Evolutionary conservation across 2,888 invertebrate genomes (phyloP).

Genomic region (Malthinus seriepunctatus): DNA sequence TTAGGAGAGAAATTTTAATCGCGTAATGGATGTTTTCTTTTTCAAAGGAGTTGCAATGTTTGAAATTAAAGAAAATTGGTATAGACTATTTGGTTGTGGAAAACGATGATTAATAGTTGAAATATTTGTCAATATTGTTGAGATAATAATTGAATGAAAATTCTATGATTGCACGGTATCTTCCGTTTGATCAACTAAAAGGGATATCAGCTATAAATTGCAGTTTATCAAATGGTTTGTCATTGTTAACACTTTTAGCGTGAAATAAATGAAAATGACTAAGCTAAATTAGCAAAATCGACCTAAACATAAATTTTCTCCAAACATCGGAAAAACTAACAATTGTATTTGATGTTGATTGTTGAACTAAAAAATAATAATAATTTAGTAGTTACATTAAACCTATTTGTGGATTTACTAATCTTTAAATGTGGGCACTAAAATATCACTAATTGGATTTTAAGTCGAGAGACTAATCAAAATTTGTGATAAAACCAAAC

Average conservation of each 20-base stretch:
- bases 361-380: too few species aligned
- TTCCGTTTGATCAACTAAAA: conserved; percentile 10
- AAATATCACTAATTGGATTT: conserved; percentile 17
- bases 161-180: not conserved
- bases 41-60: too few species aligned
- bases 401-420: conserved; percentile 14
- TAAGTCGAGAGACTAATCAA: conserved; percentile 14
- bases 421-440: conserved; percentile 20
- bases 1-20: too few species aligned
- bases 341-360: too few species aligned
- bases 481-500: conserved; percentile 14
- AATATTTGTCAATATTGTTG: not conserved
- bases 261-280: conserved; percentile 15
- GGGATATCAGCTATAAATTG: conserved; percentile 10
- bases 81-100: too few species aligned
- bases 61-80: too few species aligned
- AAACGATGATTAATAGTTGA: not conserved
- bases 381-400: not conserved
- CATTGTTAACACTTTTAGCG: conserved; percentile 13
- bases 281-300: conserved; percentile 2
- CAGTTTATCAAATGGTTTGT: conserved; percentile 12
- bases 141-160: not conserved
- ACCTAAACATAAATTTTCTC: too few species aligned
- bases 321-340: too few species aligned
- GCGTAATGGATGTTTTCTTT: too few species aligned